phyloP scores from a whole-genome alignment of 2,113 vertebrate genomes.

The Todiramphus saurophagus region DNA sequence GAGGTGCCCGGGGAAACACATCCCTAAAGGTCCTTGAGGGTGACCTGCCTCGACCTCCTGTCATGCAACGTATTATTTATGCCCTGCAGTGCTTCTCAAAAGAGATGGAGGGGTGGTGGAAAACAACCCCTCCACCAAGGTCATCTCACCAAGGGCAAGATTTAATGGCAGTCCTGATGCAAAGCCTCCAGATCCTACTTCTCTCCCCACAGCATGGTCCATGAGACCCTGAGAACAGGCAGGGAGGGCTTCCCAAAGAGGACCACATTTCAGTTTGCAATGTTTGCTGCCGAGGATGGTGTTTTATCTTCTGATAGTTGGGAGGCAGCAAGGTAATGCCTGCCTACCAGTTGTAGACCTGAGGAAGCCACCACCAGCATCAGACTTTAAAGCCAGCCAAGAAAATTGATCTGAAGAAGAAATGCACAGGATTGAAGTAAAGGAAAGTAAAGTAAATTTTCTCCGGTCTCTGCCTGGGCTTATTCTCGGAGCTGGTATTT shows the following conservation, averaged over 20 bases:
- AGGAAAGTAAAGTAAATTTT: not conserved
- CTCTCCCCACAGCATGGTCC: not conserved
- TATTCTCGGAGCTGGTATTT: not conserved
- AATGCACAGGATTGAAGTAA: not conserved
- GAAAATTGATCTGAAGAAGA: not conserved
- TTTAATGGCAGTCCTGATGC: not conserved
- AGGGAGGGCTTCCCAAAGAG: not conserved
- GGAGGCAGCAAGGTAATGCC: not conserved
- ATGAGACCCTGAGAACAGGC: not conserved
- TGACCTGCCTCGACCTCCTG: not conserved
- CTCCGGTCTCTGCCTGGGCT: not conserved
- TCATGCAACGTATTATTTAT: not conserved
- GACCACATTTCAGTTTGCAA: accelerated
- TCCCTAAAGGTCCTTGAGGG: not conserved
- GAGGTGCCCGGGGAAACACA: not conserved
- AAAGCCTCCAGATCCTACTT: not conserved
- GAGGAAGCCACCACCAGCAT: not conserved
- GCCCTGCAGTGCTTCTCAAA: not conserved
- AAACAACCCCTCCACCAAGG: not conserved
- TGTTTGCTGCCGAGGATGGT: not conserved
- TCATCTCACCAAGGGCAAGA: not conserved
- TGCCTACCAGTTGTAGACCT: not conserved
- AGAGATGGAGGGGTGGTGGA: not conserved
- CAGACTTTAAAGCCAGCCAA: accelerated
- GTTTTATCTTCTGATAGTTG: not conserved